A percentile compares a stretch with the other conserved stretches of the same genome.
Conservation (phyloP, 2,113 vertebrate genomes). For the Phalacrocorax brasilianus region DNA sequence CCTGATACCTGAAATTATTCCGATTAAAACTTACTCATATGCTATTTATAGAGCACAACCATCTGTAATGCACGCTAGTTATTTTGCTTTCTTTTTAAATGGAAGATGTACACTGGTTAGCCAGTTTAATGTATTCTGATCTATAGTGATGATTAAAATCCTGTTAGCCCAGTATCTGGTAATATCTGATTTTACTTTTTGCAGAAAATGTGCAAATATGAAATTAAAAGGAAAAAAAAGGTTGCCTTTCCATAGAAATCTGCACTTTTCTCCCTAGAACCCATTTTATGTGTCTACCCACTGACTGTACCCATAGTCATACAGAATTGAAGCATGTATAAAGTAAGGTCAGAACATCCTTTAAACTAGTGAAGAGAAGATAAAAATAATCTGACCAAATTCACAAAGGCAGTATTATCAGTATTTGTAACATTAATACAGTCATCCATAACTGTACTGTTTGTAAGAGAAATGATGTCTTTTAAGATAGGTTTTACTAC, state of each 20-base stretch:
- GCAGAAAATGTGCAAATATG: neutral
- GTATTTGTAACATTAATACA: neutral
- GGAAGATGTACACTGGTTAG: neutral
- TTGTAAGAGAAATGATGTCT: neutral
- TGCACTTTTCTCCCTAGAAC: neutral
- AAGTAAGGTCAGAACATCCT: neutral
- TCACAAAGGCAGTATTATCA: neutral
- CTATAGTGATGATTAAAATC: neutral
- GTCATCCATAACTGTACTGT: neutral
- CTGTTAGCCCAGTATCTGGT: neutral
- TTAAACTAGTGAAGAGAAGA: neutral
- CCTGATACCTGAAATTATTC: neutral
- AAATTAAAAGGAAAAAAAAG: neutral
- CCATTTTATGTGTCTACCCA: neutral
- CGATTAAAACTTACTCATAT: neutral
- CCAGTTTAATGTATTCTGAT: neutral
- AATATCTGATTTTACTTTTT: neutral
- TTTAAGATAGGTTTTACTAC: neutral
- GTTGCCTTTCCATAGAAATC: neutral
- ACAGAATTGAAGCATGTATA: neutral
- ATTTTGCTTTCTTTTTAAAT: neutral
- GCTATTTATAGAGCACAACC: neutral
- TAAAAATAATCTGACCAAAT: constrained; percentile 27
- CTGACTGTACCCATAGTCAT: neutral
- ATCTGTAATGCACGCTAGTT: neutral